Evolutionary conservation across 1,140 invertebrate genomes (phyloP).

Genomic region (Harlomillsia oculata): DNA sequence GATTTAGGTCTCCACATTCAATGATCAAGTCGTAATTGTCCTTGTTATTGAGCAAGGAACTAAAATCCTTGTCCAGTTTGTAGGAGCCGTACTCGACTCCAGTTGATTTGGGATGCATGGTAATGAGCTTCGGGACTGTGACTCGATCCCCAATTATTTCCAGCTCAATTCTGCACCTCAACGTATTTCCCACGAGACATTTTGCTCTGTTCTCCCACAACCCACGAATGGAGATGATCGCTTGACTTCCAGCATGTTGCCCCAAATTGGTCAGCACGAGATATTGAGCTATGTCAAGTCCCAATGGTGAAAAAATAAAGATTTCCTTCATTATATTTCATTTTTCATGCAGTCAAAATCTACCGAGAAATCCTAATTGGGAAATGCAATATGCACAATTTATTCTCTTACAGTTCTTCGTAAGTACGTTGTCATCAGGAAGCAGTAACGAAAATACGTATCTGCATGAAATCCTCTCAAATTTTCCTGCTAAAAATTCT

Average conservation of each 20-base stretch:
- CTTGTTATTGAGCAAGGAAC: background rate
- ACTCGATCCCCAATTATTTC: constrained; percentile 12
- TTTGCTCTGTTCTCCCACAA: constrained; percentile 9
- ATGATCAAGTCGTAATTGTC: background rate
- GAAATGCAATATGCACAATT: too few relatives aligned
- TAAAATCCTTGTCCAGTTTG: constrained; percentile 5
- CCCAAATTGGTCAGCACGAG: constrained; percentile 7
- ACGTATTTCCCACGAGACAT: constrained; percentile 5
- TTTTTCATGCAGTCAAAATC: too few relatives aligned
- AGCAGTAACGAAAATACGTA: constrained; percentile 4
- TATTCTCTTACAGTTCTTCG: constrained; percentile 9
- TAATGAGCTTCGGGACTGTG: constrained; percentile 7
- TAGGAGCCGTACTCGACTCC: constrained; percentile 2
- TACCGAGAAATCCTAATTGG: too few relatives aligned
- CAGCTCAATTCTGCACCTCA: constrained; percentile 5
- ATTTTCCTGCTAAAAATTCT: constrained; percentile 8
- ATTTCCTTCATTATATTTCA: too few relatives aligned
- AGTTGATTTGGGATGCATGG: background rate
- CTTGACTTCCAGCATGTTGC: constrained; percentile 11
- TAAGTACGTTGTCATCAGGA: constrained; percentile 7
- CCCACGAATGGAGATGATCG: constrained; percentile 6
- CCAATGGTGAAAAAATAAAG: too few relatives aligned
- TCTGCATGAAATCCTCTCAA: constrained; percentile 1
- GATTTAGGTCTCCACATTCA: background rate
- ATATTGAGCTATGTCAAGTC: constrained; percentile 10